A percentile compares a stretch with the other conserved stretches of the same genome.
These are phyloP conservation scores for Porphyrio hochstetteri DNA, from an alignment of 2,113 vertebrate species.

Conservation along the genomic window DNA sequence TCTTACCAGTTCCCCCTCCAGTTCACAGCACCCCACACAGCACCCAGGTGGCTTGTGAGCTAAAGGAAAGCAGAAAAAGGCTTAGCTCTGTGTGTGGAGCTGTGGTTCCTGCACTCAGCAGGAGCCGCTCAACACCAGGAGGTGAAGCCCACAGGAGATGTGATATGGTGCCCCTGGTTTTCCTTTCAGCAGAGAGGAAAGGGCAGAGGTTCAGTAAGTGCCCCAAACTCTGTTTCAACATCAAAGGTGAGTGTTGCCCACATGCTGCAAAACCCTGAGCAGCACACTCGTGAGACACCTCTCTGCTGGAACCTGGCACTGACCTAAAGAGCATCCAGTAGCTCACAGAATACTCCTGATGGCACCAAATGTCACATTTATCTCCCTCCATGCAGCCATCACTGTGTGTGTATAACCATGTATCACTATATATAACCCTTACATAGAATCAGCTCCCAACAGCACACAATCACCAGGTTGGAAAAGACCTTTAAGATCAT, in stretches of 20 bases:
- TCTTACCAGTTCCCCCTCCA: neutral
- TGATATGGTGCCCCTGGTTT: neutral
- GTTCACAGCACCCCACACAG: no score
- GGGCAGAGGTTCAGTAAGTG: neutral
- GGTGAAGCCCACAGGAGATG: neutral
- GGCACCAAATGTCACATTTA: neutral
- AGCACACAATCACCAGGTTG: neutral
- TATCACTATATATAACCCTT: neutral
- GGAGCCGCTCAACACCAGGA: accelerated
- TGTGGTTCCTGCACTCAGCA: neutral
- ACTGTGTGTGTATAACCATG: accelerated
- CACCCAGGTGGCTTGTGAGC: no score
- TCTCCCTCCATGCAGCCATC: neutral
- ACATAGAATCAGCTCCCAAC: neutral
- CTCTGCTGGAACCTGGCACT: neutral
- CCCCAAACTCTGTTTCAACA: neutral
- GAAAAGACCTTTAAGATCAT: no score
- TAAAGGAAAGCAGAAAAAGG: neutral
- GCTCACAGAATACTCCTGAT: neutral
- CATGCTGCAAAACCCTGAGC: neutral
- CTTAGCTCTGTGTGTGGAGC: neutral
- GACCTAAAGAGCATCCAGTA: neutral
- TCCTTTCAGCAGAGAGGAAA: neutral
- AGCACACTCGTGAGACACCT: neutral
- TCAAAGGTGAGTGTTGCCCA: neutral